Evolutionary conservation across 1,140 invertebrate species (phyloP), one percentile per base, ranked within the genome.

Genomic region (Penaeus vannamei): DNA sequence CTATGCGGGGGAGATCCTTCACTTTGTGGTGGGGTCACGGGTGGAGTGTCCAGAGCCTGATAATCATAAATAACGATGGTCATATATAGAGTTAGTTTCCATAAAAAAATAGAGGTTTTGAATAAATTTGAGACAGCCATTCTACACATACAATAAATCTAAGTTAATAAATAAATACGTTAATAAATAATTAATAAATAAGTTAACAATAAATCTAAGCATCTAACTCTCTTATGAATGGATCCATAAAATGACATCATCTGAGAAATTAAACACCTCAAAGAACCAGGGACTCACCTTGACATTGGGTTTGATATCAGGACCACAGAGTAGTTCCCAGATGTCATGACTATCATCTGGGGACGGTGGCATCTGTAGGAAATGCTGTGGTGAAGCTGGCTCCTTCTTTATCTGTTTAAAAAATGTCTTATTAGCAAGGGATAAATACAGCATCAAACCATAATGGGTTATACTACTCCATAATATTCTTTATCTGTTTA

Each of bases 11-110:
- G 87, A 2, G 87, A 89, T 20, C 69, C 69, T 61, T 89, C 87
- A 66, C 61, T 84, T 59, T 90, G 90, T 23, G 90, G 90, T 19
- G 90, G 90, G 19, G 90, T 90, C 8, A 90, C 66, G 17, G 90
- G 90, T 17, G 90, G 90, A 53, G 90, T 87, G 66, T 87, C 85
- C 61, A 89, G 36, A 22, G 61, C 72, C 87, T 89, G 60, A 26
- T 53, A 61, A 77, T n/a, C 8, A 53, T 2, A 36, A 53, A 23
- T 59, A 23, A 53, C 53, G 2, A 53, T 53, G 53, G 53, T 53
- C 1, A 53, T 53, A 53, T 53, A 17, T 17, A 53, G 53, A 12
- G 53, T 53, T 53, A 53, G 1, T 12, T 53, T 53, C 17, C 53
- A 12, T 53, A 53, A 10, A 53, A 53, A 53, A 2, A 53, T 17